Evolutionary conservation across 2,113 vertebrate species (phyloP), one percentile per base, ranked within the genome.

Genomic region (Morone saxatilis): DNA sequence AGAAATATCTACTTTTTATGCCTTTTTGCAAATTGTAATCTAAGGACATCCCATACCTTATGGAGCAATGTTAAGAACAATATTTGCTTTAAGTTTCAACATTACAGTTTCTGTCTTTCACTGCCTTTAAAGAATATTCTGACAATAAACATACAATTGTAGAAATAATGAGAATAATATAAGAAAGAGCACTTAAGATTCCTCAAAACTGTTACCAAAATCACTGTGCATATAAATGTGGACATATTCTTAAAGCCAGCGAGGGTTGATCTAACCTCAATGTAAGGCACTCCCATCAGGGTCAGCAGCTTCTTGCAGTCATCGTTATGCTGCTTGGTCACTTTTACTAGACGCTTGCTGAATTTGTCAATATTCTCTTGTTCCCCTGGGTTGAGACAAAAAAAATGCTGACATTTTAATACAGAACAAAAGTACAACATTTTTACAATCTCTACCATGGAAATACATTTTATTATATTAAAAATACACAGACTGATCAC

Each of bases 241-340:
- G 4, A 59, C 53, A 66, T 36, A 69, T 40, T 22, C 6, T 48
- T 31, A 8, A 76, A 50, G 5, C 41, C 13, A 70, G n/a, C 22
- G 43, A 11, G 5, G 60, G 6, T 61, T 4, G 65, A 25, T 53
- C 75, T 53, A 22, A 96, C 96, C 63, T 99, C 97, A 6, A 99
- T 92, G 14, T 96, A 99, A 0, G 98, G 98, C 36, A 99, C 95
- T 1, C 98, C 98, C 98, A 99, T 99, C 88, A 99, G 87, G 0
- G 63, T 63, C 57, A 99, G 95, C 50, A 99, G 93, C 47, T 93
- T 96, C 89, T 99, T 99, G 91, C 98, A 99, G 86, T 99, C 98
- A 0, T 99, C 97, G 0, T 96, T 98, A 92, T 99, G 98, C 12
- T 99, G 97, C 71, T 93, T 96, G 17, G 97, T 99, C 86, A 99